These are phyloP conservation scores for Melanocharis versteri DNA, from an alignment of 2,113 vertebrate genomes.

Conservation along the genomic window DNA sequence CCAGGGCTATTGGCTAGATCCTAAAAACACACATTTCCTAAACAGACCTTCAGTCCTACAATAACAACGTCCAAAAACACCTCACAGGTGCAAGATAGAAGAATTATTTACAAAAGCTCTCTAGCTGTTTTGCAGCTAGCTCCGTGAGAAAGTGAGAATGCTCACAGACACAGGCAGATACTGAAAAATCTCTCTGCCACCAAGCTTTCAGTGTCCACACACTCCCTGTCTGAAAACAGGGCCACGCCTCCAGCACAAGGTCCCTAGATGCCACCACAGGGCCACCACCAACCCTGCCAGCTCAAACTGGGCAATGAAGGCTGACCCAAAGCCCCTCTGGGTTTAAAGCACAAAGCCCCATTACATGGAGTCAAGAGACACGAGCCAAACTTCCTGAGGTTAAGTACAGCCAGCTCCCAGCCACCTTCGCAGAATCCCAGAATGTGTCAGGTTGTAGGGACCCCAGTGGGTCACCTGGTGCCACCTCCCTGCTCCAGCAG, in stretches of 20 bases:
- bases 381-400: accelerated
- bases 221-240: not conserved
- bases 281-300: not conserved
- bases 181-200: too few species aligned
- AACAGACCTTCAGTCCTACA: too few species aligned
- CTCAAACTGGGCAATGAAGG: not conserved
- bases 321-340: not conserved
- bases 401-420: not conserved
- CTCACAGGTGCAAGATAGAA: too few species aligned
- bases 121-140: too few species aligned
- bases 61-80: too few species aligned
- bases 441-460: not conserved
- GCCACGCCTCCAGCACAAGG: not conserved
- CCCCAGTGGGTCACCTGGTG: not conserved
- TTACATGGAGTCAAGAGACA: not conserved
- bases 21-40: too few species aligned
- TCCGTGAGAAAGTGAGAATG: too few species aligned
- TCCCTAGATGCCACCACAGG: not conserved
- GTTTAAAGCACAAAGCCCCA: not conserved
- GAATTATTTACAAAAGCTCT: too few species aligned
- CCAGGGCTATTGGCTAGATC: too few species aligned
- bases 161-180: too few species aligned
- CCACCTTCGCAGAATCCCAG: not conserved
- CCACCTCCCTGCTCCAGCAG: not conserved
- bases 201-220: too few species aligned